Conservation (phyloP, 2,888 invertebrate genomes). For the Silvanus unidentatus region DNA sequence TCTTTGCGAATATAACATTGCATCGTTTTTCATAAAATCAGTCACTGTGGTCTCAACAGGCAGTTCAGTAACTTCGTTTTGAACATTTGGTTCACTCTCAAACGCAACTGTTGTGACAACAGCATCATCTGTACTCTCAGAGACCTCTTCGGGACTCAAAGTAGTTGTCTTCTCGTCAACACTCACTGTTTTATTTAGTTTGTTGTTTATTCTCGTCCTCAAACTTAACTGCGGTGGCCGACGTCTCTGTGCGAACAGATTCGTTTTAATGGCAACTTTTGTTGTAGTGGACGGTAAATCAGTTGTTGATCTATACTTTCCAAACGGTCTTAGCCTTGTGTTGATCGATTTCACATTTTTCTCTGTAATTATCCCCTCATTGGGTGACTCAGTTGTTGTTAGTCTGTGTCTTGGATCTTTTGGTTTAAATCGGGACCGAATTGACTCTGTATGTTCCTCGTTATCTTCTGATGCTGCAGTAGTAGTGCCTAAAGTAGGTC, state of each 20-base stretch:
- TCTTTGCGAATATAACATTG: constrained; percentile 57
- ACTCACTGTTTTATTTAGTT: constrained; percentile 25
- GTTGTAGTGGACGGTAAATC: constrained; percentile 29
- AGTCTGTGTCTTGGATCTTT: constrained; percentile 38
- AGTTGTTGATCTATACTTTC: constrained; percentile 34
- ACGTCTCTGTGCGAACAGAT: constrained; percentile 37
- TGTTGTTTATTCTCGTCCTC: constrained; percentile 33
- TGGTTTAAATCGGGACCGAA: constrained; percentile 40
- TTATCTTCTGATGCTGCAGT: constrained; percentile 34
- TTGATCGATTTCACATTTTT: constrained; percentile 33
- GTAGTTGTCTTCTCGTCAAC: constrained; percentile 15
- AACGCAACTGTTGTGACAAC: background rate
- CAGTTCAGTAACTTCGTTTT: constrained; percentile 23
- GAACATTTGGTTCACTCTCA: constrained; percentile 13
- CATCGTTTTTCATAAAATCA: constrained; percentile 43
- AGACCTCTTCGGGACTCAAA: constrained; percentile 15
- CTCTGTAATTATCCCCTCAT: constrained; percentile 29
- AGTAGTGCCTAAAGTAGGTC: constrained; percentile 38
- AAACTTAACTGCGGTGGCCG: constrained; percentile 36
- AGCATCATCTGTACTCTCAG: constrained; percentile 16
- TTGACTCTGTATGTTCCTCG: constrained; percentile 44
- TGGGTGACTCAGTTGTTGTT: constrained; percentile 19
- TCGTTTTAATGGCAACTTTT: constrained; percentile 40
- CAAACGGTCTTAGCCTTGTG: constrained; percentile 39
- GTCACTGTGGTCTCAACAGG: constrained; percentile 24